Evolutionary conservation across 2,888 invertebrate species (phyloP).

Genomic region (Neoitamus cyanurus): DNA sequence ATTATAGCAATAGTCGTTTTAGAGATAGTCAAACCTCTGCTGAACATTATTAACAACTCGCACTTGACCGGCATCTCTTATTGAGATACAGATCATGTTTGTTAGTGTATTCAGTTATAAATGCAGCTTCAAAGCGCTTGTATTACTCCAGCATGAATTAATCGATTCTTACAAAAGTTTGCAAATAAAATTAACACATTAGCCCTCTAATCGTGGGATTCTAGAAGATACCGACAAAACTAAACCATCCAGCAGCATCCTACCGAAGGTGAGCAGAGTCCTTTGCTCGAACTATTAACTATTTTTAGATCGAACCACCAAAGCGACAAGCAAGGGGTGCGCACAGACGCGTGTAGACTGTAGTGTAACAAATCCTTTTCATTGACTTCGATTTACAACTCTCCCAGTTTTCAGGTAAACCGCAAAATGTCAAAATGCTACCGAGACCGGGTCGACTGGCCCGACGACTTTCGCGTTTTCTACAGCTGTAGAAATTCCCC

Average conservation of each 20-base stretch:
- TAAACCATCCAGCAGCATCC: neutral
- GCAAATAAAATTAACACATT: no score
- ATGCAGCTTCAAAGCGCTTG: no score
- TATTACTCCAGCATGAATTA: no score
- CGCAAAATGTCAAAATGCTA: neutral
- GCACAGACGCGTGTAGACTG: neutral
- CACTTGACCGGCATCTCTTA: no score
- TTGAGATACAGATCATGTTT: no score
- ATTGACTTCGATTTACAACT: neutral
- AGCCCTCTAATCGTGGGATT: no score
- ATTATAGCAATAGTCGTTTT: no score
- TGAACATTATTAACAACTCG: no score
- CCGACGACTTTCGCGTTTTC: neutral
- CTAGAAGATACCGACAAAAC: neutral
- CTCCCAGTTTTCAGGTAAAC: neutral
- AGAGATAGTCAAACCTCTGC: no score
- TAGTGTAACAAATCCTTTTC: neutral
- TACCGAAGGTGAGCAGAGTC: neutral
- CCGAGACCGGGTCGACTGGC: neutral
- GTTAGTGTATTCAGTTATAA: no score
- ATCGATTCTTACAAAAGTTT: no score
- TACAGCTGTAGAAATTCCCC: neutral
- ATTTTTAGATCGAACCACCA: neutral
- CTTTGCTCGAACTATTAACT: neutral
- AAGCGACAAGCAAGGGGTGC: neutral